Base-by-base conservation (phyloP, 2,113 vertebrate genomes). In the Xyliphius kryptos region DNA sequence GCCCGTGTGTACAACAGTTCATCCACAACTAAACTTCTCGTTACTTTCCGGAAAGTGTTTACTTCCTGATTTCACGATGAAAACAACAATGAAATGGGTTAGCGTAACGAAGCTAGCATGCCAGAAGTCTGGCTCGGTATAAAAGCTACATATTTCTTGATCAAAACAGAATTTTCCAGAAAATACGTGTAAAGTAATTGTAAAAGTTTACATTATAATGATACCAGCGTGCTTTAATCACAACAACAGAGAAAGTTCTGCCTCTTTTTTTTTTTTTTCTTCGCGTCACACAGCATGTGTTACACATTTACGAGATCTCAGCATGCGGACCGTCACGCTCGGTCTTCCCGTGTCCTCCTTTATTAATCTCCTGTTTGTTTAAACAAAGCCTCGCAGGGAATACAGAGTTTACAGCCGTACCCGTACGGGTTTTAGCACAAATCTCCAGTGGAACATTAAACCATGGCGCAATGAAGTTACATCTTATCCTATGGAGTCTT, bases 201-300 rank as follows among this genome's bases (percentile, higher is more conserved):
- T 16, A 20, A 9, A 20, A 2, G 8, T 20, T 10, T 36, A 21
- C 13, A 19, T 43, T 16, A 16, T 17, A 16, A 51, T n/a, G 7
- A 51, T 66, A 11, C 26, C 64, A 66, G 9, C 3, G 40, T 43
- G 64, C 20, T 52, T 58, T 44, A 51, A 66, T 66, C 56, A 66
- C 37, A 43, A 50, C 36, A n/a, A n/a, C n/a, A n/a, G n/a, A n/a
- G 9, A 22, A 13, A 50, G n/a, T n/a, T n/a, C n/a, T n/a, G n/a
- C n/a, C n/a, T n/a, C n/a, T n/a, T 2, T 11, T 19, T 8, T 26
- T 40, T 48, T 32, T 26, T 40, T 44, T 49, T 52, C 22, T 63
- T 19, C 50, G 36, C 60, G 13, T 66, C 15, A 26, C 49, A 12
- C 66, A 57, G 63, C 69, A 69, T 76, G 70, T 78, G 76, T 26